Percentiles rank a stretch among this genome's conserved stretches.
Evolutionary conservation across 2,888 invertebrate genomes (phyloP).

Genomic region (Sylvicola cinctus): DNA sequence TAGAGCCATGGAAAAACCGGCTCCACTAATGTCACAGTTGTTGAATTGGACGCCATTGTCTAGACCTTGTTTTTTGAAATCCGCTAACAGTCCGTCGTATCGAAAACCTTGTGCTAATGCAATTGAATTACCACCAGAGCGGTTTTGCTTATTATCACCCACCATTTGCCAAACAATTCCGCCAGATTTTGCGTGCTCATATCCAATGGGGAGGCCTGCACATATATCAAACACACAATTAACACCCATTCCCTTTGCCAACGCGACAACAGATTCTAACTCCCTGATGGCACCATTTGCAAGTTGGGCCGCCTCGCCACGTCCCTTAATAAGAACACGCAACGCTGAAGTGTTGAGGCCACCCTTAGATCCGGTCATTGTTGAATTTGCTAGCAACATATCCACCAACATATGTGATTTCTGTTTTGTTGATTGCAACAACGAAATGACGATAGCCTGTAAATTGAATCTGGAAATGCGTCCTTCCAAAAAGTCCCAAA

Average conservation of each 20-base stretch:
- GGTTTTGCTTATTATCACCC: conserved; percentile 12
- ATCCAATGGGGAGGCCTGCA: conserved; percentile 28
- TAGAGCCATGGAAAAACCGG: conserved; percentile 68
- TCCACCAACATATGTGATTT: conserved; percentile 20
- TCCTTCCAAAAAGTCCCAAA: conserved; percentile 27
- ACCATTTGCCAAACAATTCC: conserved; percentile 40
- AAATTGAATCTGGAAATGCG: conserved; percentile 48
- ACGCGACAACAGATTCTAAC: conserved; percentile 46
- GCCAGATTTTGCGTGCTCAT: conserved; percentile 30
- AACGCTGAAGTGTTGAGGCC: conserved; percentile 18
- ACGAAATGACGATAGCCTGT: conserved; percentile 41
- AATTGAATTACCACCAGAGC: conserved; percentile 27
- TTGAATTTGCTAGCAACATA: conserved; percentile 17
- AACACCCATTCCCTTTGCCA: conserved; percentile 54
- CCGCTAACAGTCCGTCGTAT: conserved; percentile 62
- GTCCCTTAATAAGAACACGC: conserved; percentile 41
- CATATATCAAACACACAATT: conserved; percentile 33
- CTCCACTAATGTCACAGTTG: conserved; percentile 30
- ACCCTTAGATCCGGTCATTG: conserved; percentile 17
- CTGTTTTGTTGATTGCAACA: conserved; percentile 32
- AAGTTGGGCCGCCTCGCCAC: conserved; percentile 40
- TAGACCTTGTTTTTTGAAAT: conserved; percentile 24
- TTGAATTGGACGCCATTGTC: conserved; percentile 18
- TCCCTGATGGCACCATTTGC: conserved; percentile 54
- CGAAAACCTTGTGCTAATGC: conserved; percentile 78